Evolutionary conservation across 1,140 invertebrate species (phyloP).

Genomic region (Lamellibrachia luymesi): DNA sequence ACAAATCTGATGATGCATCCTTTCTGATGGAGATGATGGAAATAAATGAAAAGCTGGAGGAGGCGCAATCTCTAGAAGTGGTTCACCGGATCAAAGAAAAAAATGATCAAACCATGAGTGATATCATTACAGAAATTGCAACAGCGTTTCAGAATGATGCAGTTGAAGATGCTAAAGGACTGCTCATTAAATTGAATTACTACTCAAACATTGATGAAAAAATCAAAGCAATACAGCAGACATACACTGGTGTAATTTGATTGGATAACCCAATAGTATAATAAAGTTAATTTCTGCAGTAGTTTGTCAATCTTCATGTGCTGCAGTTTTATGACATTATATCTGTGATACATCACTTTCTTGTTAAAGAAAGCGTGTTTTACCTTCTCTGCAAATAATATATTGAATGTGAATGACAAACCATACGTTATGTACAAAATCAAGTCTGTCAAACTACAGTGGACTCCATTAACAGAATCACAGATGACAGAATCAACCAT

Average conservation of each 20-base stretch:
- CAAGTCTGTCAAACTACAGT: too few relatives aligned
- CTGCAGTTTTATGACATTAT: too few relatives aligned
- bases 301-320: too few relatives aligned
- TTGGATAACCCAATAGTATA: neutral
- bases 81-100: slow-evolving; percentile 39
- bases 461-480: too few relatives aligned
- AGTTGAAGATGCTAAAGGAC: slow-evolving; percentile 61
- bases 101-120: slow-evolving; percentile 38
- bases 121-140: slow-evolving; percentile 50
- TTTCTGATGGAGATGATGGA: slow-evolving; percentile 87
- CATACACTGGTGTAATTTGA: neutral
- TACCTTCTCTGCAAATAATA: too few relatives aligned
- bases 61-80: slow-evolving; percentile 43
- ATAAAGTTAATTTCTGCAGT: neutral
- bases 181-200: slow-evolving; percentile 76
- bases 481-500: too few relatives aligned
- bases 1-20: slow-evolving; percentile 67
- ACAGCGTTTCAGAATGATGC: slow-evolving; percentile 60
- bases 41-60: slow-evolving; percentile 77
- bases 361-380: too few relatives aligned
- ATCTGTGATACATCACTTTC: too few relatives aligned
- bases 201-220: slow-evolving; percentile 74
- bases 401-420: too few relatives aligned
- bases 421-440: too few relatives aligned
- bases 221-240: slow-evolving; percentile 62